These are phyloP conservation scores for Orthochromis indermauri DNA, from an alignment of 2,113 vertebrate genomes.

Conservation along the genomic window DNA sequence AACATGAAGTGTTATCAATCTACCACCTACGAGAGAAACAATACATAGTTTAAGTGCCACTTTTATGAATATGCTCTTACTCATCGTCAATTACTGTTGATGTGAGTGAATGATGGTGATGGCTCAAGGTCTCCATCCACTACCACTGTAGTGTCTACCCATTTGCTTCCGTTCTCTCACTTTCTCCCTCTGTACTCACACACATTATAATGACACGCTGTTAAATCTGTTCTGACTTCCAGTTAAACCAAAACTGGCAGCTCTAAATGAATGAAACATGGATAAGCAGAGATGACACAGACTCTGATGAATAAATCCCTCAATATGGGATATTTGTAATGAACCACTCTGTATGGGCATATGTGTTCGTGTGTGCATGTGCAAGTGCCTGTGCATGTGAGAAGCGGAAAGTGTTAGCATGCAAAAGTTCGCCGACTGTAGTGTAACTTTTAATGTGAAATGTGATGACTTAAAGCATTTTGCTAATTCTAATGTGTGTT, in stretches of 20 bases:
- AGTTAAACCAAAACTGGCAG: slow-evolving; percentile 30
- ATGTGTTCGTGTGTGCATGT: slow-evolving; percentile 11
- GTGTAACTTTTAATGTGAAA: neutral
- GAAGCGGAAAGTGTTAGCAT: neutral
- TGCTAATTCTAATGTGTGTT: neutral
- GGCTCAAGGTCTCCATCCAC: slow-evolving; percentile 4
- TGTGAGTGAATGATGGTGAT: neutral
- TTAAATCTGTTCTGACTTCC: slow-evolving; percentile 36
- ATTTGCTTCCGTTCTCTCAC: neutral
- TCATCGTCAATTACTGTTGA: neutral
- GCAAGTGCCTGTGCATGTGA: slow-evolving; percentile 18
- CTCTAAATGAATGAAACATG: slow-evolving; percentile 35
- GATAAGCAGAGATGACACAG: slow-evolving; percentile 31
- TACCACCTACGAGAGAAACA: neutral
- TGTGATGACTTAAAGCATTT: neutral
- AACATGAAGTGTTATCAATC: neutral
- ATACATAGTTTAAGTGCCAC: neutral
- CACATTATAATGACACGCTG: neutral
- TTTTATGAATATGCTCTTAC: neutral
- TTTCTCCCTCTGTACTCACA: neutral
- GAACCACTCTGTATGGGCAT: slow-evolving; percentile 17
- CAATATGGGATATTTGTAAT: slow-evolving; percentile 39
- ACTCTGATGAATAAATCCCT: slow-evolving; percentile 42
- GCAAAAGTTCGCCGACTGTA: neutral
- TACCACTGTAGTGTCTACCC: neutral